Evolutionary conservation across 1,140 invertebrate genomes (phyloP).

Genomic region (Bombus difficillimus): DNA sequence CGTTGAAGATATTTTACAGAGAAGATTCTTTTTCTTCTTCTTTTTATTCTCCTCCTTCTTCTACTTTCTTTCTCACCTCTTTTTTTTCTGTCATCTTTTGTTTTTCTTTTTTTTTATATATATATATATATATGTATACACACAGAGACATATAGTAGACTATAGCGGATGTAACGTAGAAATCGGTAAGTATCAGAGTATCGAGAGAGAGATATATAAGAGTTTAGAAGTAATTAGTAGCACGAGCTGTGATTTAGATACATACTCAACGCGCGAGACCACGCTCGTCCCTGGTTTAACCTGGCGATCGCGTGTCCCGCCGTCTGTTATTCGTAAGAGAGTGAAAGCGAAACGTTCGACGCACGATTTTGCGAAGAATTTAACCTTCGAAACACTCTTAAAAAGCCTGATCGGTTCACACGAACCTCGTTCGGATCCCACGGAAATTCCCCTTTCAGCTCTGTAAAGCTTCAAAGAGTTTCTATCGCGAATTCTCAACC

Average conservation of each 20-base stretch:
- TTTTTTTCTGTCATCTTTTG: not conserved
- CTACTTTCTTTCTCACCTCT: not conserved
- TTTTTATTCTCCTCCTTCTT: not conserved
- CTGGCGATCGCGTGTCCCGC: constrained; percentile 20
- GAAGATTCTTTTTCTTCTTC: constrained; percentile 7
- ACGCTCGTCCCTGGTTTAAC: not conserved
- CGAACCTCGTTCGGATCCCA: constrained; percentile 9
- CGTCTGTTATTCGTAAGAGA: constrained; percentile 51
- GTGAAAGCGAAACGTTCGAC: constrained; percentile 35
- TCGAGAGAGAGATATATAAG: constrained; percentile 60
- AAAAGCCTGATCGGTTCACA: not conserved
- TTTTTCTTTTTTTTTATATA: constrained; percentile 36
- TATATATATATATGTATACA: constrained; percentile 29
- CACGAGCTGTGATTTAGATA: constrained; percentile 83
- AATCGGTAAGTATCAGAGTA: constrained; percentile 58
- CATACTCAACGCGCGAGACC: constrained; percentile 77
- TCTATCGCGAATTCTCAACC: not conserved
- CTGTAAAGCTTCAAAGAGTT: not conserved
- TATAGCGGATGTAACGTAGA: constrained; percentile 54
- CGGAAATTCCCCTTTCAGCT: not conserved
- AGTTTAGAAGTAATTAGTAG: constrained; percentile 81
- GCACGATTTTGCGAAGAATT: constrained; percentile 36
- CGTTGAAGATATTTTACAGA: constrained; percentile 53
- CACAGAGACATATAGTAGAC: constrained; percentile 39
- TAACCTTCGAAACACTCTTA: not conserved